A percentile compares a stretch with the other conserved stretches of the same genome.
Conservation (phyloP, 1,140 invertebrate genomes). For the Aricia agestis region DNA sequence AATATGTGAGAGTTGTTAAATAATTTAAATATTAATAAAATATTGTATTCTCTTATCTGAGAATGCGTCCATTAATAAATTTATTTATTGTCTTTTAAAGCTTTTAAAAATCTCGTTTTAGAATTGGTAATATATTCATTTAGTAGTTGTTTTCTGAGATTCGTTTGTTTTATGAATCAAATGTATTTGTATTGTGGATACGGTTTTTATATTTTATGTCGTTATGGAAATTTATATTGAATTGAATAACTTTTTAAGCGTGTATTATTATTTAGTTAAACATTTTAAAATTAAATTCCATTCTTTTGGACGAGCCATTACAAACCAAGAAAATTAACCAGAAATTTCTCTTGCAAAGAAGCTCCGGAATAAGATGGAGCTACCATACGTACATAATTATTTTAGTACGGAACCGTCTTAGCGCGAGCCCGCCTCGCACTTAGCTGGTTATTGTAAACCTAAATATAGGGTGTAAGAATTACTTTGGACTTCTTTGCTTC, state of each 20-base stretch:
- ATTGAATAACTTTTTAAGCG: not conserved
- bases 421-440: too few species aligned
- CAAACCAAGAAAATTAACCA: too few species aligned
- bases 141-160: not conserved
- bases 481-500: too few species aligned
- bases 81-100: constrained; percentile 2
- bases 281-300: too few species aligned
- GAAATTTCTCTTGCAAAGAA: too few species aligned
- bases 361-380: too few species aligned
- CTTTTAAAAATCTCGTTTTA: not conserved
- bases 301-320: too few species aligned
- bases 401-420: too few species aligned
- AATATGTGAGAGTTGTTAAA: not conserved
- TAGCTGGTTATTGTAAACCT: too few species aligned
- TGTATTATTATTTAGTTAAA: too few species aligned
- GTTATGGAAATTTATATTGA: not conserved
- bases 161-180: not conserved
- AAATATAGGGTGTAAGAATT: too few species aligned
- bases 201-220: not conserved
- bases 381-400: too few species aligned
- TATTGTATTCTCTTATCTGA: not conserved
- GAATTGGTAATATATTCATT: not conserved
- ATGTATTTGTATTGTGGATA: not conserved
- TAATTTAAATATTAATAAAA: not conserved
- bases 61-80: constrained; percentile 3